A percentile compares a stretch with the other conserved stretches of the same genome.
Conservation (phyloP, 2,113 vertebrate genomes). For the Pygathrix nemaeus region DNA sequence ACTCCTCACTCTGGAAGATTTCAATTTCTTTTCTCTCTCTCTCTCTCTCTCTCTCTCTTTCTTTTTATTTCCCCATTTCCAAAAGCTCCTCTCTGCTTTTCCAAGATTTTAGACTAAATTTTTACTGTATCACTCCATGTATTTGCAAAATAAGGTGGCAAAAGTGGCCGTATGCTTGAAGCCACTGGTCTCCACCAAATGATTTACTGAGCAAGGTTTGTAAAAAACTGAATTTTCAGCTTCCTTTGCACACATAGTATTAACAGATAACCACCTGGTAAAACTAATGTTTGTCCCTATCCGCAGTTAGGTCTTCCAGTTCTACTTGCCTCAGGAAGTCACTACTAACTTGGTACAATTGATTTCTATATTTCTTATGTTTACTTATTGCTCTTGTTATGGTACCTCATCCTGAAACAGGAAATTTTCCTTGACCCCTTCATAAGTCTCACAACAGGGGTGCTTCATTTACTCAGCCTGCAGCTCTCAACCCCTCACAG, state of each 20-base stretch:
- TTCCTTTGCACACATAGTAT: background rate
- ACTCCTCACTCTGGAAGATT: background rate
- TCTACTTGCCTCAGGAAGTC: background rate
- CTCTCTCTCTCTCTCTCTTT: background rate
- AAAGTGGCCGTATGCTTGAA: background rate
- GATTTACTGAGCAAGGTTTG: background rate
- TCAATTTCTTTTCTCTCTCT: background rate
- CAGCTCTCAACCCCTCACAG: no score
- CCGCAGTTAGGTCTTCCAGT: background rate
- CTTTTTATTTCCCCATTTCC: background rate
- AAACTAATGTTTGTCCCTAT: background rate
- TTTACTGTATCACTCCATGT: background rate
- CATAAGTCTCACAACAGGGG: no score
- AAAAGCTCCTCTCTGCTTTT: background rate
- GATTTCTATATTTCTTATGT: background rate
- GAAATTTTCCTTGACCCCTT: no score
- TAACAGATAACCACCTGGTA: background rate
- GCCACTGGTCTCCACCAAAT: background rate
- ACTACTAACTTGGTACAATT: background rate
- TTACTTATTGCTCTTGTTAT: background rate
- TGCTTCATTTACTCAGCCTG: no score
- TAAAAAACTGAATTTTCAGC: background rate
- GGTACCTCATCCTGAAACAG: background rate
- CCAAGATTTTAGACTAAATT: background rate
- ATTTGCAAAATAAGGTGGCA: background rate